These are phyloP conservation scores for Rhagophthalmus giganteus DNA, from an alignment of 2,888 invertebrate species.

Conservation along the genomic window DNA sequence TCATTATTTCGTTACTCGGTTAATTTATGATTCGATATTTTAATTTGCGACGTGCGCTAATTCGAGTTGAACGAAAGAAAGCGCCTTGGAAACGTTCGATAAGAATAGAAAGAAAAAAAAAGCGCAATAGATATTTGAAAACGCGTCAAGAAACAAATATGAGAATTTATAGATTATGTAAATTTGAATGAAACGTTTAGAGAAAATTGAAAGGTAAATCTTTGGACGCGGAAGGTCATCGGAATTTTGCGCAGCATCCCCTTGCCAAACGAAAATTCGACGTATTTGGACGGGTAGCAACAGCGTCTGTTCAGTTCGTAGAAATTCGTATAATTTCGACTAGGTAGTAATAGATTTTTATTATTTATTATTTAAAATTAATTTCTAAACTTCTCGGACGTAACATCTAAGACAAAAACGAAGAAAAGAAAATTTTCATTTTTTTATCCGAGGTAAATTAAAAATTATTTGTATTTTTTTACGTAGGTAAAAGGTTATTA, in stretches of 20 bases:
- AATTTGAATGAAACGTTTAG: too few species aligned
- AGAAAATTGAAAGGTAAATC: too few species aligned
- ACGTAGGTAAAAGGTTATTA: background rate
- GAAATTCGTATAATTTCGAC: background rate
- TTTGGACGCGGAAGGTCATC: constrained; percentile 3
- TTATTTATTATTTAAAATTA: background rate
- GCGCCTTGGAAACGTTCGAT: too few species aligned
- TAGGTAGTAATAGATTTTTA: background rate
- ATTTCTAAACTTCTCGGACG: background rate
- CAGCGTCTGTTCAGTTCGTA: background rate
- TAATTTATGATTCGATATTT: background rate
- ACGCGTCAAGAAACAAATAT: too few species aligned
- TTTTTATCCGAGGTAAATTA: background rate
- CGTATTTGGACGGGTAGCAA: background rate
- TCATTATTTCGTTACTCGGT: background rate
- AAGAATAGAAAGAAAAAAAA: too few species aligned
- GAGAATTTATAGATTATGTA: too few species aligned
- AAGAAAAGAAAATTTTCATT: background rate
- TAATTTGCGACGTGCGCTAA: too few species aligned
- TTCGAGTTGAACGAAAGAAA: too few species aligned
- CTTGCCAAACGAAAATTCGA: background rate
- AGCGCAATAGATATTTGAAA: too few species aligned
- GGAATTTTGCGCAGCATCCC: constrained; percentile 7
- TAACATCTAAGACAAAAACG: background rate
- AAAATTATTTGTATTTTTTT: background rate